Conservation (phyloP, 1,140 invertebrate genomes). For the Brachionus manjavacas region DNA sequence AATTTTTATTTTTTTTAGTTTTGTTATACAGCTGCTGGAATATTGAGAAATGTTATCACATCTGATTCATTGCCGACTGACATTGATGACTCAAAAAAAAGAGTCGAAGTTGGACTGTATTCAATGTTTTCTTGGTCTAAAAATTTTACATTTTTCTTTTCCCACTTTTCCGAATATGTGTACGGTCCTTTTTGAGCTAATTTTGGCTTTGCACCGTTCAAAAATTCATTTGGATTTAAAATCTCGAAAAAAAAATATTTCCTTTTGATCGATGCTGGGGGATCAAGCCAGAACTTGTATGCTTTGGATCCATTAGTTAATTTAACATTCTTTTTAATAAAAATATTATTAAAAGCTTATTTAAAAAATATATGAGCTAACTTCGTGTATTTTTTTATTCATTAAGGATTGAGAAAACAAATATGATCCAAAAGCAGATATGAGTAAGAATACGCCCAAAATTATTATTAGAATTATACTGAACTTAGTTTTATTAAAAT, state of each 20-base stretch:
- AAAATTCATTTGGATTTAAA: neutral
- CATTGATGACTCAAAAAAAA: neutral
- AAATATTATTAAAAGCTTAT: neutral
- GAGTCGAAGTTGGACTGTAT: neutral
- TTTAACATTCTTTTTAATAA: constrained; percentile 1
- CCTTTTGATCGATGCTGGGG: neutral
- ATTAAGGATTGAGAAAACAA: neutral
- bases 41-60: constrained; percentile 16
- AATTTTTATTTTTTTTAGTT: neutral
- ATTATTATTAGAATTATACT: neutral
- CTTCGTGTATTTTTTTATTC: constrained; percentile 21
- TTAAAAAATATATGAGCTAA: neutral
- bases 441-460: neutral
- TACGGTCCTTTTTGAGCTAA: constrained; percentile 29
- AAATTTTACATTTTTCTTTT: constrained; percentile 21
- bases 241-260: constrained; percentile 36
- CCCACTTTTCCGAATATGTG: neutral
- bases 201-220: constrained; percentile 1
- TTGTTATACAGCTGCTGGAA: neutral
- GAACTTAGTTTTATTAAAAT: neutral
- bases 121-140: neutral
- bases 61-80: constrained; percentile 12
- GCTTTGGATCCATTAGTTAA: neutral
- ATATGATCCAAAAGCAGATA: neutral
- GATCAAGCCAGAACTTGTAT: constrained; percentile 3